Evolutionary conservation across 2,797 vertebrate genomes (phyloP).

Genomic region (Peromyscus nudipes): DNA sequence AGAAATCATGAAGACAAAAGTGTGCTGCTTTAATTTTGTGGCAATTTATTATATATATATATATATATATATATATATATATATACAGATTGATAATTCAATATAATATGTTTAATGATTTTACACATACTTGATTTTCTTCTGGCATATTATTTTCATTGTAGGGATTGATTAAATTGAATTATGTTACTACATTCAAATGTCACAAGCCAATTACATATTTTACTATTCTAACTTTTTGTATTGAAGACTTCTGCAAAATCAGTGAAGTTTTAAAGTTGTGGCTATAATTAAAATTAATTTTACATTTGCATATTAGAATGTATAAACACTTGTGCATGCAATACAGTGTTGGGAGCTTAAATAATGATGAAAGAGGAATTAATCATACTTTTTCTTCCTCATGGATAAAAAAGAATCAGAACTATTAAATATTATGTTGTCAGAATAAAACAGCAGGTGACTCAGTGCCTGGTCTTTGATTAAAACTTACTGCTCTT

Average conservation of each 20-base stretch:
- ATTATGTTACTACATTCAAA: constrained; percentile 31
- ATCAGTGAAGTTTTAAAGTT: constrained; percentile 13
- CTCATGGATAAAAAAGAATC: background rate
- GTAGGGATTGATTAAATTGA: background rate
- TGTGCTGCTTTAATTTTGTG: background rate
- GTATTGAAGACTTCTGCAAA: constrained; percentile 3
- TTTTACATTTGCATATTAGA: constrained; percentile 25
- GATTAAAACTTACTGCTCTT: background rate
- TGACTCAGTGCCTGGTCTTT: background rate
- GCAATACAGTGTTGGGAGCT: background rate
- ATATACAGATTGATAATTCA: background rate
- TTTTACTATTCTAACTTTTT: background rate
- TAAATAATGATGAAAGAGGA: background rate
- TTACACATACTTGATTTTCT: constrained; percentile 18
- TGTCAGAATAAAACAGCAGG: constrained; percentile 18
- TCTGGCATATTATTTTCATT: background rate
- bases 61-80: too few relatives aligned
- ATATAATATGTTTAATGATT: background rate
- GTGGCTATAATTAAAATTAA: constrained; percentile 8
- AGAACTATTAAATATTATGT: background rate
- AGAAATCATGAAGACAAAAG: background rate
- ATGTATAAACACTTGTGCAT: background rate
- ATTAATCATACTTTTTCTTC: constrained; percentile 34
- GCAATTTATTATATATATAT: background rate
- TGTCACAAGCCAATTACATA: background rate